These are phyloP conservation scores for Subanguina moxae DNA, from an alignment of 1,140 invertebrate genomes.

Conservation along the genomic window DNA sequence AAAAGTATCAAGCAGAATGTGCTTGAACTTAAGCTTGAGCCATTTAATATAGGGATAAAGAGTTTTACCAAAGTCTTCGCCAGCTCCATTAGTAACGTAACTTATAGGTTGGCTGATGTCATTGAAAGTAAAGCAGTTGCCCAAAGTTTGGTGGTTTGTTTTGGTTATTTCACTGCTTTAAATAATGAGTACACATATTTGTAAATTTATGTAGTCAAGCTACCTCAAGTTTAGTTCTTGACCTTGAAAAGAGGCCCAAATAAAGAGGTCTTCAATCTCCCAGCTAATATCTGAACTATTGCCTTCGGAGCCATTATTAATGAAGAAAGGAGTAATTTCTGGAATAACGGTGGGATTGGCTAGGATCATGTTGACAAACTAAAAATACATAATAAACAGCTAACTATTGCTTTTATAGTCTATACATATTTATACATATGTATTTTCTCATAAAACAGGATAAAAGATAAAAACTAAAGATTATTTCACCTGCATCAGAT, in stretches of 20 bases:
- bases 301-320: not conserved
- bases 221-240: constrained; percentile 22
- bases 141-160: constrained; percentile 23
- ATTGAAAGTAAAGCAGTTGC: constrained; percentile 40
- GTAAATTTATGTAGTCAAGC: not conserved
- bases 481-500: constrained; percentile 8
- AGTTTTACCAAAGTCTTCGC: constrained; percentile 16
- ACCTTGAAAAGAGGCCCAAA: constrained; percentile 31
- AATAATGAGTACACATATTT: not conserved
- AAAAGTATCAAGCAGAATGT: too few species aligned
- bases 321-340: constrained; percentile 10
- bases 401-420: not conserved
- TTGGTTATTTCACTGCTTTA: constrained; percentile 21
- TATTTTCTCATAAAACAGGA: not conserved
- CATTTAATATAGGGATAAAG: too few species aligned
- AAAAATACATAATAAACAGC: not conserved
- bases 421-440: too few species aligned
- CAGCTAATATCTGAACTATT: constrained; percentile 31
- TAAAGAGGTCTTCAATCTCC: constrained; percentile 24
- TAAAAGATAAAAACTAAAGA: not conserved
- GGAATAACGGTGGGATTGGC: not conserved
- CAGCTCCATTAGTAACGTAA: not conserved
- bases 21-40: too few species aligned
- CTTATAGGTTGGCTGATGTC: not conserved
- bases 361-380: constrained; percentile 5